A percentile compares a stretch with the other conserved stretches of the same genome.
These are phyloP conservation scores for Amblyornis subalaris DNA, from an alignment of 2,113 vertebrate genomes.

Conservation along the genomic window DNA sequence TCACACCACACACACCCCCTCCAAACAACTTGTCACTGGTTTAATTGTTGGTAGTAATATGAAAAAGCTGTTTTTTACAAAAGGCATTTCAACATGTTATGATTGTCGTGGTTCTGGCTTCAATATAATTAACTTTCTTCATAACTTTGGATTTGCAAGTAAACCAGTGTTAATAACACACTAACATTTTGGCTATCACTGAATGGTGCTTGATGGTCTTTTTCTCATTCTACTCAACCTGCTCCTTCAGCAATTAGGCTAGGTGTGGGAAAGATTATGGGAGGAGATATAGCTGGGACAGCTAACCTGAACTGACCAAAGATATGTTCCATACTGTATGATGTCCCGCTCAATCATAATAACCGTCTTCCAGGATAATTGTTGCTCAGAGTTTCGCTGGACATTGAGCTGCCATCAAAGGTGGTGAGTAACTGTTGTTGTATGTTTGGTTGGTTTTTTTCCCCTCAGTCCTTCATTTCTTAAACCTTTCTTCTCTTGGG, in stretches of 20 bases:
- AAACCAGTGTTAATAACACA: not conserved
- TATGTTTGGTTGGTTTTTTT: not conserved
- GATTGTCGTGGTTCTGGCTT: not conserved
- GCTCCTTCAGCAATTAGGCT: not conserved
- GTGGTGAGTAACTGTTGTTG: not conserved
- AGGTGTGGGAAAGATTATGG: rapidly evolving
- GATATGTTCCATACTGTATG: too few species aligned
- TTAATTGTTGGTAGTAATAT: not conserved
- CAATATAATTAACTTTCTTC: not conserved
- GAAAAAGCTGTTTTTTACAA: not conserved
- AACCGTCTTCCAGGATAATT: not conserved
- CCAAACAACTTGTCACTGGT: not conserved
- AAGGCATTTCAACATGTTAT: not conserved
- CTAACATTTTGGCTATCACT: rapidly evolving
- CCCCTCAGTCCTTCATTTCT: not conserved
- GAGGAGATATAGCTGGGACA: not conserved
- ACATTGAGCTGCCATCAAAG: not conserved
- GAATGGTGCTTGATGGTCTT: not conserved
- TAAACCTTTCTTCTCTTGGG: not conserved
- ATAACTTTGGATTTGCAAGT: not conserved
- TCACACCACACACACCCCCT: rapidly evolving
- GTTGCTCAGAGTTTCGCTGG: not conserved
- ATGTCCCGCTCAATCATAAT: not conserved
- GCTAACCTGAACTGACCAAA: not conserved
- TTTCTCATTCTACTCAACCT: not conserved